phyloP scores from a whole-genome alignment of 2,888 invertebrate species.

The Cheilosia variabilis region DNA sequence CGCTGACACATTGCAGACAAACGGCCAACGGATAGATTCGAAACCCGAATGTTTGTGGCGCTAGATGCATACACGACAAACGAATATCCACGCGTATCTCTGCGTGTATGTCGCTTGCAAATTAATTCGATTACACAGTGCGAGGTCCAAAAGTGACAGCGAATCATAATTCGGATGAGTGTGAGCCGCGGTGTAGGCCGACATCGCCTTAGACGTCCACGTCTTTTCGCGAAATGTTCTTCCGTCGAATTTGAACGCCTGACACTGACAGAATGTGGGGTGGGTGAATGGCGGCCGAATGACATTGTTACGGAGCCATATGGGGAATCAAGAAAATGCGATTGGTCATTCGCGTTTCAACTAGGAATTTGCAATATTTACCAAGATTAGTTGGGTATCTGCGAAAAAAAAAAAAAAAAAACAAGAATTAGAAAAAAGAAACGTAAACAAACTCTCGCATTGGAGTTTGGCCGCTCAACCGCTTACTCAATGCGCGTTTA shows the following conservation, averaged over 20 bases:
- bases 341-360: too few relatives aligned
- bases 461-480: too few relatives aligned
- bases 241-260: constrained; percentile 46
- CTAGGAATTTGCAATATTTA: too few relatives aligned
- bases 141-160: constrained; percentile 45
- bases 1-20: constrained; percentile 65
- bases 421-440: too few relatives aligned
- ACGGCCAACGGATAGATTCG: constrained; percentile 64
- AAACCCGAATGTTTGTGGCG: constrained; percentile 53
- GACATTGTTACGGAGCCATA: too few relatives aligned
- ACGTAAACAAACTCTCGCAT: too few relatives aligned
- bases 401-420: too few relatives aligned
- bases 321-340: too few relatives aligned
- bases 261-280: constrained; percentile 68
- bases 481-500: too few relatives aligned
- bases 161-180: constrained; percentile 63
- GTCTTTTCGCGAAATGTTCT: constrained; percentile 27
- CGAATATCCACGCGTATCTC: constrained; percentile 31
- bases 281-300: constrained; percentile 63
- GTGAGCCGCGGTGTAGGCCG: constrained; percentile 51
- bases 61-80: background rate
- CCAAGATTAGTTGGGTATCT: too few relatives aligned
- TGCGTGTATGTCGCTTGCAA: constrained; percentile 50
- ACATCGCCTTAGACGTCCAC: constrained; percentile 11
- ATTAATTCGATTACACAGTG: constrained; percentile 70